Evolutionary conservation across 2,888 invertebrate genomes (phyloP).

Genomic region (Periphyllus acericola): DNA sequence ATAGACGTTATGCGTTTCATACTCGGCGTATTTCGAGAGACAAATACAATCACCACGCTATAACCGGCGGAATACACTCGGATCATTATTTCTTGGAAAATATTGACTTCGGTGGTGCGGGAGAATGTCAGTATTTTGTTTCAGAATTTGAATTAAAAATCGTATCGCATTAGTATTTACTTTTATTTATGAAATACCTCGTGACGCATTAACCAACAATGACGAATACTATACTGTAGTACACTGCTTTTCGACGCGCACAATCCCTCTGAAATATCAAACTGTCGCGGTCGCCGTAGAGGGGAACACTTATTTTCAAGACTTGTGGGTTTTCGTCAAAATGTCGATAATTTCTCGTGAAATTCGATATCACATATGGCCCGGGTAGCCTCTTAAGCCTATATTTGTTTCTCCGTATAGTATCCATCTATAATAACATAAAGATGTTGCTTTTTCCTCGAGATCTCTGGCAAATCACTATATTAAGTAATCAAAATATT

Average conservation of each 20-base stretch:
- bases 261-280: slow-evolving; percentile 8
- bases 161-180: neutral
- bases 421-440: too few species aligned
- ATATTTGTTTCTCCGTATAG: neutral
- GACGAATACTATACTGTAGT: slow-evolving; percentile 23
- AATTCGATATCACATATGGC: slow-evolving; percentile 15
- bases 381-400: slow-evolving; percentile 12
- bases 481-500: too few species aligned
- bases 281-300: neutral
- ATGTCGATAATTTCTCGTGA: slow-evolving; percentile 26
- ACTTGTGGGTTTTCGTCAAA: slow-evolving; percentile 38
- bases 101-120: neutral
- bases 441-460: too few species aligned
- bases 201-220: neutral
- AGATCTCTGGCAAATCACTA: too few species aligned
- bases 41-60: neutral
- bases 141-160: neutral
- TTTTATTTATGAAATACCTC: neutral
- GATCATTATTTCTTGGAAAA: neutral
- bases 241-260: neutral
- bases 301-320: slow-evolving; percentile 16
- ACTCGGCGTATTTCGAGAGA: neutral
- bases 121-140: neutral
- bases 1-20: slow-evolving; percentile 1
- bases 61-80: neutral